A percentile compares a stretch with the other conserved stretches of the same genome.
phyloP scores from a whole-genome alignment of 2,888 invertebrate species.

The Ophion ventricosus region DNA sequence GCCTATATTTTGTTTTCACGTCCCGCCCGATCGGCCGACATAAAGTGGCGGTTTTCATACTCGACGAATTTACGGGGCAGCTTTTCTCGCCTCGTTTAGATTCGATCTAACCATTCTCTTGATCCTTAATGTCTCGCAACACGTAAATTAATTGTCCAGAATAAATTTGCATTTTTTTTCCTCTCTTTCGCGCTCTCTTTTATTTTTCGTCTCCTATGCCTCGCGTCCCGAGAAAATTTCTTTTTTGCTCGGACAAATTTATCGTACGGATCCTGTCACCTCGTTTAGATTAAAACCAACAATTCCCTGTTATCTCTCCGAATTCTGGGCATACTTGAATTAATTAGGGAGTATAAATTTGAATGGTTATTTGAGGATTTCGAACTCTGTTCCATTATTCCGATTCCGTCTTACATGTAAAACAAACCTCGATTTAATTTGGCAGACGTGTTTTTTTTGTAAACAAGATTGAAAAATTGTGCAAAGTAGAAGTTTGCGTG shows the following conservation, averaged over 20 bases:
- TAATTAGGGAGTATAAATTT: constrained; percentile 46
- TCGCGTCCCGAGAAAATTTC: not conserved
- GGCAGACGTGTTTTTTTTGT: too few relatives aligned
- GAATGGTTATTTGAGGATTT: not conserved
- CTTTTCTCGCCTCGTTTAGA: constrained; percentile 16
- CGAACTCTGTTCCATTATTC: too few relatives aligned
- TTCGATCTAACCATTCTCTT: not conserved
- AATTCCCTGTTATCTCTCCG: constrained; percentile 6
- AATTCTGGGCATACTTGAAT: constrained; percentile 55
- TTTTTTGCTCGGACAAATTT: not conserved
- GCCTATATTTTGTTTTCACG: not conserved
- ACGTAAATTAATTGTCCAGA: constrained; percentile 24
- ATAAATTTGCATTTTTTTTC: constrained; percentile 31
- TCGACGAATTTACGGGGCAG: constrained; percentile 8
- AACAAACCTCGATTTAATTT: too few relatives aligned
- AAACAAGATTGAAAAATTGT: too few relatives aligned
- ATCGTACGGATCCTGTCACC: constrained; percentile 16
- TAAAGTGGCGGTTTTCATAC: not conserved
- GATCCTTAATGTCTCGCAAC: not conserved
- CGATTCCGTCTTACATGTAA: too few relatives aligned
- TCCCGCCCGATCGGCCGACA: not conserved
- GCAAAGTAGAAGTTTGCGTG: too few relatives aligned
- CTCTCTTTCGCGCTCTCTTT: not conserved
- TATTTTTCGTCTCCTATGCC: not conserved
- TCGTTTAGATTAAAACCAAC: constrained; percentile 28